phyloP scores from a whole-genome alignment of 2,797 vertebrate genomes.

The Emys orbicularis region DNA sequence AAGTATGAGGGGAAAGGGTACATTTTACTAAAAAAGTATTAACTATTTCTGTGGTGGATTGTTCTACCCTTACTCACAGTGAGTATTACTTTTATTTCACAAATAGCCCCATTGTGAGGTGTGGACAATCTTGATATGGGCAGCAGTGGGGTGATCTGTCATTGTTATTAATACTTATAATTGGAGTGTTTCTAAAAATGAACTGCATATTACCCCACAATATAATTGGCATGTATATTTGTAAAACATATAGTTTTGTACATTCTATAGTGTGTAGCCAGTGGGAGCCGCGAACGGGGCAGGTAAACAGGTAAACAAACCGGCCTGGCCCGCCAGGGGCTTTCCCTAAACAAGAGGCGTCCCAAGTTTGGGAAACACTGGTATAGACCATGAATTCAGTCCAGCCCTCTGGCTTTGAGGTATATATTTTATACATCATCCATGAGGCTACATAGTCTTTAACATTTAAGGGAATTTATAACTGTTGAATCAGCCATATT shows the following conservation, averaged over 20 bases:
- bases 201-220: background rate
- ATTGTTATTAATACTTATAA: background rate
- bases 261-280: too few relatives aligned
- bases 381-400: background rate
- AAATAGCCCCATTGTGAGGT: background rate
- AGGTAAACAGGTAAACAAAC: too few relatives aligned
- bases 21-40: background rate
- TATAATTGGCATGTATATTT: background rate
- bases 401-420: background rate
- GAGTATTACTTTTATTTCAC: background rate
- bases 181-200: background rate
- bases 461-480: background rate
- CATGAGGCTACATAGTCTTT: background rate
- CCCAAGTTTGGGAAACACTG: too few relatives aligned
- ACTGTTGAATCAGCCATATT: background rate
- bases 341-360: too few relatives aligned
- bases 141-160: background rate
- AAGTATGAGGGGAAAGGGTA: background rate
- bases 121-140: background rate
- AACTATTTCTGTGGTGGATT: background rate
- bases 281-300: too few relatives aligned
- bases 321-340: too few relatives aligned
- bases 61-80: background rate
- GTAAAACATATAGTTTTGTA: background rate
- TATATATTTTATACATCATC: background rate